Conservation (phyloP, 1,140 invertebrate genomes). For the Drosophila ficusphila region DNA sequence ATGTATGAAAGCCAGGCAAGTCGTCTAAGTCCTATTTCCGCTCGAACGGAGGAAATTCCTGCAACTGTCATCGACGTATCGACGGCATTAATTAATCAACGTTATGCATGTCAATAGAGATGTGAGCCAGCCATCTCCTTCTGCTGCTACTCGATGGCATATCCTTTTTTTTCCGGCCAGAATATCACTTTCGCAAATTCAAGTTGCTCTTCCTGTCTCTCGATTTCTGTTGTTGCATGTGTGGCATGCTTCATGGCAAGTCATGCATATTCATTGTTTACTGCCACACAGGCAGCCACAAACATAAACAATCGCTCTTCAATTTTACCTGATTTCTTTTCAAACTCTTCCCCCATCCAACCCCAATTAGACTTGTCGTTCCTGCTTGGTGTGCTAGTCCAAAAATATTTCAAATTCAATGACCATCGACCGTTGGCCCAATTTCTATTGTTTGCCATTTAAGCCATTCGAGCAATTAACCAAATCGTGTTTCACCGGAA, state of each 20-base stretch:
- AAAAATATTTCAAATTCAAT: conserved; percentile 32
- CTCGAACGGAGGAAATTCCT: conserved; percentile 1
- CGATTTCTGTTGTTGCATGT: conserved; percentile 45
- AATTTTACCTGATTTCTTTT: conserved; percentile 62
- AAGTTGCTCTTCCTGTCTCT: conserved; percentile 50
- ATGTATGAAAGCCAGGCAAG: neutral
- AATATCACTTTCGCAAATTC: conserved; percentile 74
- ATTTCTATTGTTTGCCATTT: conserved; percentile 23
- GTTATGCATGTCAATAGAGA: conserved; percentile 27
- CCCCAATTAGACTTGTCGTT: conserved; percentile 16
- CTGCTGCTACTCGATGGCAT: conserved; percentile 19
- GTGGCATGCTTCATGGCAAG: conserved; percentile 61
- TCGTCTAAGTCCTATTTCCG: conserved; percentile 27
- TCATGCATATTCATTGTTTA: conserved; percentile 79
- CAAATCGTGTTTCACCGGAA: neutral
- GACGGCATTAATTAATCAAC: conserved; percentile 68
- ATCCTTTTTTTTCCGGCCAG: conserved; percentile 27
- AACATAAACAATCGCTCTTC: conserved; percentile 32
- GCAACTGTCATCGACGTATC: conserved; percentile 36
- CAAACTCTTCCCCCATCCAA: conserved; percentile 5
- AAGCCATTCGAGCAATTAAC: conserved; percentile 57
- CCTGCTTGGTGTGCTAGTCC: neutral
- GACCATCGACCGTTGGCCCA: conserved; percentile 14
- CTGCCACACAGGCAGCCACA: conserved; percentile 38
- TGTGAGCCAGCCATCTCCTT: conserved; percentile 3